Conservation (phyloP, 2,797 vertebrate genomes). For the Gadopsis bispinosus region DNA sequence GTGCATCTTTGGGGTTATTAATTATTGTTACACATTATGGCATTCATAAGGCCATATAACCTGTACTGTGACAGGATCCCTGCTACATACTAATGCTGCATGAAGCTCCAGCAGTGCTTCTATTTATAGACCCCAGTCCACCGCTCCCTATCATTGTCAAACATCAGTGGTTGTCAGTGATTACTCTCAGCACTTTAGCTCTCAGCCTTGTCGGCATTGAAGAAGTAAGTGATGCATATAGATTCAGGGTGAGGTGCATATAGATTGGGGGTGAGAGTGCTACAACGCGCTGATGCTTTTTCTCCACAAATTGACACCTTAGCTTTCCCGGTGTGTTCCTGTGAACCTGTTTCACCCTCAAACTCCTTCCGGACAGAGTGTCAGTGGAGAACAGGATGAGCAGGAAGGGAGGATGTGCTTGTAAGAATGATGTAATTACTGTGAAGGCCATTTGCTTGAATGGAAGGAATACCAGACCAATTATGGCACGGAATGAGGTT, state of each 20-base stretch:
- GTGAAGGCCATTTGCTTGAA: conserved; percentile 1
- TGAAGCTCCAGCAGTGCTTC: conserved; percentile 43
- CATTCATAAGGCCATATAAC: too few relatives aligned
- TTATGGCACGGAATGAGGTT: background rate
- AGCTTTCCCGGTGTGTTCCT: conserved; percentile 52
- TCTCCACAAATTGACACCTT: conserved; percentile 50
- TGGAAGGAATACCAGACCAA: background rate
- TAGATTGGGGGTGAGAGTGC: conserved; percentile 54
- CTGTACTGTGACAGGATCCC: background rate
- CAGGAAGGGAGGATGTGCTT: conserved; percentile 23
- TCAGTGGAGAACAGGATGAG: conserved; percentile 10
- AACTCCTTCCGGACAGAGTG: conserved; percentile 42
- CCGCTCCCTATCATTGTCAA: conserved; percentile 61
- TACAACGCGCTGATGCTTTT: conserved; percentile 25
- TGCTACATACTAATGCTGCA: conserved; percentile 30
- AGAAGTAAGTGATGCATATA: conserved; percentile 61
- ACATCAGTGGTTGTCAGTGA: conserved; percentile 62
- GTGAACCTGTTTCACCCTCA: conserved; percentile 58
- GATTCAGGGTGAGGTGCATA: conserved; percentile 43
- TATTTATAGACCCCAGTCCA: conserved; percentile 61
- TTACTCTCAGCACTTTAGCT: conserved; percentile 61
- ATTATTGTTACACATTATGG: too few relatives aligned
- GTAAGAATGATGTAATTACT: conserved; percentile 58
- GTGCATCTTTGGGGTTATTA: too few relatives aligned
- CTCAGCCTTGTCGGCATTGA: conserved; percentile 45